Percentiles rank a stretch among this genome's conserved stretches.
These are phyloP conservation scores for Troides aeacus DNA, from an alignment of 2,888 invertebrate species.

Conservation along the genomic window DNA sequence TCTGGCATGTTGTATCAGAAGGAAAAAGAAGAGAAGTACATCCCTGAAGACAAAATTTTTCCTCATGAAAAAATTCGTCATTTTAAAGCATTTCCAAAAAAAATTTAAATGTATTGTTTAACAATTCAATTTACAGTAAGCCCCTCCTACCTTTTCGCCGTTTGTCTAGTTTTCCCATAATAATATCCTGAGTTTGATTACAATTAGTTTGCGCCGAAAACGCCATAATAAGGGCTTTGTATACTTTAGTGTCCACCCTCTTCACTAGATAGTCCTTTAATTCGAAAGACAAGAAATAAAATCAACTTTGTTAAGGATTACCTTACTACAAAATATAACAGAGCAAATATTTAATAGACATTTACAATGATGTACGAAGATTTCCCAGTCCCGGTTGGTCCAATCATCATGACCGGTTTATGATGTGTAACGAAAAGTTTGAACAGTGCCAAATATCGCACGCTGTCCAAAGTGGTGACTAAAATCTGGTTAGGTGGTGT, in stretches of 20 bases:
- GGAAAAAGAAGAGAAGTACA: too few species aligned
- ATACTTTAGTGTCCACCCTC: conserved; percentile 87
- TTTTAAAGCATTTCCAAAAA: too few species aligned
- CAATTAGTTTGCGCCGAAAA: conserved; percentile 97
- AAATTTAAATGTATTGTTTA: too few species aligned
- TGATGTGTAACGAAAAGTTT: conserved; percentile 88
- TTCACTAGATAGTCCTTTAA: conserved; percentile 88
- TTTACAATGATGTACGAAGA: conserved; percentile 90
- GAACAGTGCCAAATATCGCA: conserved; percentile 90
- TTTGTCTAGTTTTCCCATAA: conserved; percentile 96
- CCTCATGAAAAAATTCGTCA: too few species aligned
- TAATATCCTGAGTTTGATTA: conserved; percentile 95
- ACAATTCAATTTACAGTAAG: not conserved
- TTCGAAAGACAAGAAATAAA: not conserved
- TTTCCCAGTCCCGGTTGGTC: conserved; percentile 97
- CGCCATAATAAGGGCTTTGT: conserved; percentile 92
- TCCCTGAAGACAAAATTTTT: too few species aligned
- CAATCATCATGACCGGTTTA: conserved; percentile 92
- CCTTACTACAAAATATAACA: not conserved
- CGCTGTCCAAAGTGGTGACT: conserved; percentile 94
- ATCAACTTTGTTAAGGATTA: not conserved
- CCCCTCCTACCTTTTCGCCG: conserved; percentile 85
- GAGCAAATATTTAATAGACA: conserved; percentile 25
- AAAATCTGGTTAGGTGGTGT: conserved; percentile 97
- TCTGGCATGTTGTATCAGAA: too few species aligned